Conservation (phyloP, 2,888 invertebrate species). For the Bellardia bayeri region DNA sequence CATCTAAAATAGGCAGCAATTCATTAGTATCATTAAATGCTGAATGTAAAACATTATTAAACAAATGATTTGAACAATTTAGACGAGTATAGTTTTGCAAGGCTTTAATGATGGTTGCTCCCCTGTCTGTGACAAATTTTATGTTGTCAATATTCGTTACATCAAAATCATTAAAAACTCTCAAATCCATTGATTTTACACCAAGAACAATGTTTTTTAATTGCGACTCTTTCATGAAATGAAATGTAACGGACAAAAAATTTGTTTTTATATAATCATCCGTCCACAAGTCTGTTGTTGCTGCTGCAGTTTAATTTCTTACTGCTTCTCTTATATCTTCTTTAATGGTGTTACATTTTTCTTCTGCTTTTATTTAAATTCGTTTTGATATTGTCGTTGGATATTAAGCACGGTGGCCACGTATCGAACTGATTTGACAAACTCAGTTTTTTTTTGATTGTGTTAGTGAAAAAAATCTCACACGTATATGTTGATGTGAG, state of each 20-base stretch:
- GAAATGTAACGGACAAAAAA: conserved; percentile 30
- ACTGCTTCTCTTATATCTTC: conserved; percentile 26
- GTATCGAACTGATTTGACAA: too few species aligned
- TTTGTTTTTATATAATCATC: conserved; percentile 9
- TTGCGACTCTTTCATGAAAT: conserved; percentile 14
- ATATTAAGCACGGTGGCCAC: too few species aligned
- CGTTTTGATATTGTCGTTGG: conserved; percentile 35
- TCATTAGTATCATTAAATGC: background rate
- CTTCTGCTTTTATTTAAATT: conserved; percentile 24
- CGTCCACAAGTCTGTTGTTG: conserved; percentile 23
- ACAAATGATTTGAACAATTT: conserved; percentile 36
- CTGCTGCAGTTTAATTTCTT: conserved; percentile 19
- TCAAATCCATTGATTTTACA: conserved; percentile 35
- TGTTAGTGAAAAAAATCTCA: too few species aligned
- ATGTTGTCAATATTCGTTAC: too few species aligned
- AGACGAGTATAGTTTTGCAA: conserved; percentile 14
- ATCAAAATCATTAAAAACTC: background rate
- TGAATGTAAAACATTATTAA: background rate
- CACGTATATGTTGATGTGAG: too few species aligned
- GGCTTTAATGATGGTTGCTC: too few species aligned
- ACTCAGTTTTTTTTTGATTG: too few species aligned
- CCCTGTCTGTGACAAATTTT: background rate
- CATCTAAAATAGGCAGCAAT: background rate
- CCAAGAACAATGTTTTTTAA: background rate
- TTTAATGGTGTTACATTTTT: conserved; percentile 18